Percentiles rank a stretch among this genome's conserved stretches.
Evolutionary conservation across 53 echinoderm and acorn worm species (phyloP).

Genomic region (Antedon mediterranea): DNA sequence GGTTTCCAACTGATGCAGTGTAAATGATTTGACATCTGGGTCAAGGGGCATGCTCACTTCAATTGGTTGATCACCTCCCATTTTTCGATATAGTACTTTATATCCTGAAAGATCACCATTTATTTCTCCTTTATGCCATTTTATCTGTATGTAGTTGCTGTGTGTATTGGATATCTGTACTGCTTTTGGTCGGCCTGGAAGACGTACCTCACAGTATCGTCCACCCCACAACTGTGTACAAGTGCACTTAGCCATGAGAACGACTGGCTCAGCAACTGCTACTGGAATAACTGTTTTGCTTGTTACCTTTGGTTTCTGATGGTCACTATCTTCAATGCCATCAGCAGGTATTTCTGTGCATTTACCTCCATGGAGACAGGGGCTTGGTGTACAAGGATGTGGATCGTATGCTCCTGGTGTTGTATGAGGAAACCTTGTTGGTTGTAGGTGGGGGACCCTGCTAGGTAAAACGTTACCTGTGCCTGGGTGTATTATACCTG

Average conservation of each 20-base stretch:
- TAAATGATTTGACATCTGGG: slow-evolving; percentile 56
- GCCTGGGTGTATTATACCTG: neutral
- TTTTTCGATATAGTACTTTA: slow-evolving; percentile 51
- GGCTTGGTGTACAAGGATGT: slow-evolving; percentile 55
- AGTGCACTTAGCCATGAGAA: slow-evolving; percentile 15
- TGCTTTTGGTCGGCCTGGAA: slow-evolving; percentile 44
- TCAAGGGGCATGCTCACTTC: slow-evolving; percentile 62
- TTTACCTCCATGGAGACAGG: slow-evolving; percentile 56
- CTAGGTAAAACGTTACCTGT: neutral
- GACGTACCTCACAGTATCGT: slow-evolving; percentile 39
- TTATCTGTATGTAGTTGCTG: slow-evolving; percentile 38
- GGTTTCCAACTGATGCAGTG: slow-evolving; percentile 47
- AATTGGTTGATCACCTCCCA: slow-evolving; percentile 44
- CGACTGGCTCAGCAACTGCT: neutral
- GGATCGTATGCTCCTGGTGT: neutral
- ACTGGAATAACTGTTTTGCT: neutral
- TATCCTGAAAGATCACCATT: slow-evolving; percentile 47
- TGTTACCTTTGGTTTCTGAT: neutral
- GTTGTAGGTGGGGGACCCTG: neutral
- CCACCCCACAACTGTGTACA: slow-evolving; percentile 63
- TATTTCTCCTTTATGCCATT: slow-evolving; percentile 30
- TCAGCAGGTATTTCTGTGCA: slow-evolving; percentile 19
- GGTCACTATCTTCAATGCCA: neutral
- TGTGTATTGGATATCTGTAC: slow-evolving; percentile 41
- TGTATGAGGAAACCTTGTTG: neutral